phyloP scores from a whole-genome alignment of 2,888 invertebrate species.

The Polietes domitor region DNA sequence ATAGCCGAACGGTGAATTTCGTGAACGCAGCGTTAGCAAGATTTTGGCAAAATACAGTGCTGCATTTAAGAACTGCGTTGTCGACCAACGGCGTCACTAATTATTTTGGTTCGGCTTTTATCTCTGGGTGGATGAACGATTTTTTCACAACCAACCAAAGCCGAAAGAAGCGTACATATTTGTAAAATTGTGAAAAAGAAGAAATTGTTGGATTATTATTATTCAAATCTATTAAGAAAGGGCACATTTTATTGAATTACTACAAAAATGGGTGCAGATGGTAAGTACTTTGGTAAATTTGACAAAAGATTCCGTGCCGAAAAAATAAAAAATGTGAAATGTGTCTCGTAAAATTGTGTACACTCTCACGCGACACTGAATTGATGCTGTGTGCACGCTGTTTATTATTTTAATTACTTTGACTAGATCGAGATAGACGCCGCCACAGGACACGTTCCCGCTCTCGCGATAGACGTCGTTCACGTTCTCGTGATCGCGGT shows the following conservation, averaged over 20 bases:
- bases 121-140: too few species aligned
- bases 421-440: slow-evolving; percentile 71
- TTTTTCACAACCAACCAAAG: too few species aligned
- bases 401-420: slow-evolving; percentile 18
- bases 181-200: neutral
- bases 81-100: too few species aligned
- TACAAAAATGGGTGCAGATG: slow-evolving; percentile 68
- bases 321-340: slow-evolving; percentile 3
- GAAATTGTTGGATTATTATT: neutral
- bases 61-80: too few species aligned
- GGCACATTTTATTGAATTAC: neutral
- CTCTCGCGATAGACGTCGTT: slow-evolving; percentile 82
- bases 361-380: too few species aligned
- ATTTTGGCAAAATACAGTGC: too few species aligned
- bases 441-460: slow-evolving; percentile 76
- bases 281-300: slow-evolving; percentile 55
- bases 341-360: neutral
- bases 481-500: slow-evolving; percentile 77
- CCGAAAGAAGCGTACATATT: slow-evolving; percentile 26
- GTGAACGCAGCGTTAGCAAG: too few species aligned
- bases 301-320: slow-evolving; percentile 50
- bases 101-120: too few species aligned
- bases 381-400: slow-evolving; percentile 9
- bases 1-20: too few species aligned
- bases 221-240: neutral